Conservation (phyloP, 1,140 invertebrate species). For the Drosophila orena region DNA sequence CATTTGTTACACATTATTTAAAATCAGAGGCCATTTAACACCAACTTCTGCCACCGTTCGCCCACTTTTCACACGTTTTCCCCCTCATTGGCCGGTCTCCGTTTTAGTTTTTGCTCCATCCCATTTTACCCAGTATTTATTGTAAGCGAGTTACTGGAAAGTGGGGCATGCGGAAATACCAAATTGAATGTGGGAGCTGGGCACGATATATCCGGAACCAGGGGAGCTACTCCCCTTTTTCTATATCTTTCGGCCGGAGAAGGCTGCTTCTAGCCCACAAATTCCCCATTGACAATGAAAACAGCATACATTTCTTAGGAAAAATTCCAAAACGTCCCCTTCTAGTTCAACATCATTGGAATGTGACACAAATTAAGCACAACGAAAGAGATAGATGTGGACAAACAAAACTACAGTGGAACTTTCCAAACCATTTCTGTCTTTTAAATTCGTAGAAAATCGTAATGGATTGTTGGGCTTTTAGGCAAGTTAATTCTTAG, state of each 20-base stretch:
- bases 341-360: slow-evolving; percentile 16
- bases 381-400: slow-evolving; percentile 6
- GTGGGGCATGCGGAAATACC: slow-evolving; percentile 72
- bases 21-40: slow-evolving; percentile 34
- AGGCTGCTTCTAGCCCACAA: slow-evolving; percentile 4
- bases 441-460: too few relatives aligned
- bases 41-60: slow-evolving; percentile 5
- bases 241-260: not conserved
- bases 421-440: not conserved
- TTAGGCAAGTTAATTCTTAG: too few relatives aligned
- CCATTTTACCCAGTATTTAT: slow-evolving; percentile 67
- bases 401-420: not conserved
- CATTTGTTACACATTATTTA: slow-evolving; percentile 82
- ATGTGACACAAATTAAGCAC: slow-evolving; percentile 46
- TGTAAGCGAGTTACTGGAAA: slow-evolving; percentile 48
- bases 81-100: not conserved
- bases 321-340: slow-evolving; percentile 30
- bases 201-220: slow-evolving; percentile 43
- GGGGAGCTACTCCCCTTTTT: slow-evolving; percentile 25
- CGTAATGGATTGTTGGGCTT: too few relatives aligned
- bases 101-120: slow-evolving; percentile 28
- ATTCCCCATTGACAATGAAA: slow-evolving; percentile 37
- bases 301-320: slow-evolving; percentile 45
- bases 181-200: slow-evolving; percentile 37
- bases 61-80: not conserved